Evolutionary conservation across 2,888 invertebrate species (phyloP), one percentile per base, ranked within the genome.

Genomic region (Lypha dubia): DNA sequence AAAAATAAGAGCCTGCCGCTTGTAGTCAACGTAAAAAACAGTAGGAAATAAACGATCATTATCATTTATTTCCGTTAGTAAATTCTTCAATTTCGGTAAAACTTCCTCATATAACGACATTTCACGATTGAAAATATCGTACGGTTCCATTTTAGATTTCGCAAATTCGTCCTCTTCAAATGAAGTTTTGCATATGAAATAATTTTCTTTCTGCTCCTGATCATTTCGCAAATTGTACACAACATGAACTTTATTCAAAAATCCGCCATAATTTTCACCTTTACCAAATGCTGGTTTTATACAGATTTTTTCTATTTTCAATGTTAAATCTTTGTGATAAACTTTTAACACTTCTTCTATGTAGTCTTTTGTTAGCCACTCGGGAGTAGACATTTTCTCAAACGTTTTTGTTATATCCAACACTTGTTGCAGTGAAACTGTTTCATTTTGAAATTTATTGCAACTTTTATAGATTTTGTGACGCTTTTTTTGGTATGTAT

Each of bases 51-150:
- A 58, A 7, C 88, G 87, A 35, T 91, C 91, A 7, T 71, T 79
- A 28, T 90, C 90, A 1, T 87, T 86, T 0, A 89, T 88, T 62
- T 90, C 89, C 7, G 68, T 77, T 0, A 92, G 80, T 0, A 92
- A 79, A 0, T 87, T 84, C n/a, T 87, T 89, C 0, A 92, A 71
- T 63, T 90, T 89, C 0, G 92, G 92, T 67, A 92, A 83, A 7
- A 92, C 89, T 1, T 89, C 84, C 74, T 91, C 88, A 80, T 92
- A 92, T 3, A 92, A 89, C 2, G 86, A 87, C 88, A 92, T 91
- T 87, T 92, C 92, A 2, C 91, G 89, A 75, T 90, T 90, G 82
- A 89, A 92, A 4, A 91, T 89, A 24, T 92, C 91, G 49, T 92
- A 92, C 0, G 89, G 89, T 3, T 88, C 87, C 86, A 91, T 90